Evolutionary conservation across 2,888 invertebrate genomes (phyloP).

Genomic region (Teinopalpus imperialis): DNA sequence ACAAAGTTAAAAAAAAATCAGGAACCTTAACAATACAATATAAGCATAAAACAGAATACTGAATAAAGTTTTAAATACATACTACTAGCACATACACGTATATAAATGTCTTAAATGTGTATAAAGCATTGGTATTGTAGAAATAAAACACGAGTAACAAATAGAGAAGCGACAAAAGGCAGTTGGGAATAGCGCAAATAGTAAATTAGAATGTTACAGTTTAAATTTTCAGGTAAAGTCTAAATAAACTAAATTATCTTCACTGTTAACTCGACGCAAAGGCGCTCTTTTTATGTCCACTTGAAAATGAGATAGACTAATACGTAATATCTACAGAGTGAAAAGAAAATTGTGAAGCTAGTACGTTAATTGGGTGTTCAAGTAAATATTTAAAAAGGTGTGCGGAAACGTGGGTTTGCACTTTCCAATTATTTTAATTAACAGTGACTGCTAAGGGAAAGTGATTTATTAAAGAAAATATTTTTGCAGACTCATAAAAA

Average conservation of each 20-base stretch:
- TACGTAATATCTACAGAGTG: constrained; percentile 32
- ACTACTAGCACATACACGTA: no score
- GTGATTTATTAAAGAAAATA: constrained; percentile 4
- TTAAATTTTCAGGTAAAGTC: constrained; percentile 24
- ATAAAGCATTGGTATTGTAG: no score
- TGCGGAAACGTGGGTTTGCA: constrained; percentile 65
- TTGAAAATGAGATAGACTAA: constrained; percentile 33
- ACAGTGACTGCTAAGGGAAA: constrained; percentile 39
- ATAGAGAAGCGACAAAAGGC: constrained; percentile 18
- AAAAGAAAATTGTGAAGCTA: constrained; percentile 55
- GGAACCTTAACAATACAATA: no score
- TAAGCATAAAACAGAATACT: no score
- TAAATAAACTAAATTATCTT: constrained; percentile 59
- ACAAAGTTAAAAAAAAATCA: no score
- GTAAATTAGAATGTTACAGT: constrained; percentile 44
- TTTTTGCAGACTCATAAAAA: not conserved
- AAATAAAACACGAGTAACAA: no score
- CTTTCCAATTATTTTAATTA: constrained; percentile 76
- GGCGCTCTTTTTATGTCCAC: constrained; percentile 34
- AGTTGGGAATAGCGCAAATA: constrained; percentile 39
- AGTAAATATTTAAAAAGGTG: constrained; percentile 76
- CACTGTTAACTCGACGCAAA: constrained; percentile 39
- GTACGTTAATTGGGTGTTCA: constrained; percentile 74
- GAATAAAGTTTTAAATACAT: no score
- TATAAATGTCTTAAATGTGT: no score